These are phyloP conservation scores for Dendroctonus ponderosae DNA, from an alignment of 1,140 invertebrate species.

Conservation along the genomic window DNA sequence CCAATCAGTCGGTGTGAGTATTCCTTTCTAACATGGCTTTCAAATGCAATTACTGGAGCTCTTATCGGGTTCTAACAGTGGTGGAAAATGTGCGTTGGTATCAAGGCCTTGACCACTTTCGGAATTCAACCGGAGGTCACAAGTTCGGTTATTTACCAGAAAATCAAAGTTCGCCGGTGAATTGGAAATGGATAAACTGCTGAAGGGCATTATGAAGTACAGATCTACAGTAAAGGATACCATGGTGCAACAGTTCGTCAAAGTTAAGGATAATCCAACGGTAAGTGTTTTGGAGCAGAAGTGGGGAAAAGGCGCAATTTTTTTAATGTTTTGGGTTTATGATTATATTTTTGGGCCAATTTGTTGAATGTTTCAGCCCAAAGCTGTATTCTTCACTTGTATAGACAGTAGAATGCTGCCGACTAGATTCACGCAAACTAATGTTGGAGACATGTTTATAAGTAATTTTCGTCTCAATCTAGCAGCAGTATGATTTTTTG, in stretches of 20 bases:
- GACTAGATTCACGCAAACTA: conserved; percentile 90
- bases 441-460: conserved; percentile 96
- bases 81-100: conserved; percentile 20
- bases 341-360: neutral
- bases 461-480: conserved; percentile 55
- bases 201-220: conserved; percentile 86
- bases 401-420: conserved; percentile 97
- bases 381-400: conserved; percentile 95
- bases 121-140: conserved; percentile 19
- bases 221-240: conserved; percentile 72
- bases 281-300: conserved; percentile 56
- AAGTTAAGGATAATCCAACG: conserved; percentile 82
- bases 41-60: too few species aligned
- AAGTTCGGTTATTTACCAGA: conserved; percentile 11
- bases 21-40: too few species aligned
- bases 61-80: neutral
- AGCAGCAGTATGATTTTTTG: neutral
- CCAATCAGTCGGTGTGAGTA: too few species aligned
- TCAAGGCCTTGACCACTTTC: conserved; percentile 22
- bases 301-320: too few species aligned
- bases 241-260: conserved; percentile 88
- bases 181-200: conserved; percentile 73
- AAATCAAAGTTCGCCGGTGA: conserved; percentile 11
- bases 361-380: conserved; percentile 68
- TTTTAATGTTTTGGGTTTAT: too few species aligned